Percentiles rank a stretch among this genome's conserved stretches.
Evolutionary conservation across 2,113 vertebrate species (phyloP).

Genomic region (Pangasianodon hypophthalmus): DNA sequence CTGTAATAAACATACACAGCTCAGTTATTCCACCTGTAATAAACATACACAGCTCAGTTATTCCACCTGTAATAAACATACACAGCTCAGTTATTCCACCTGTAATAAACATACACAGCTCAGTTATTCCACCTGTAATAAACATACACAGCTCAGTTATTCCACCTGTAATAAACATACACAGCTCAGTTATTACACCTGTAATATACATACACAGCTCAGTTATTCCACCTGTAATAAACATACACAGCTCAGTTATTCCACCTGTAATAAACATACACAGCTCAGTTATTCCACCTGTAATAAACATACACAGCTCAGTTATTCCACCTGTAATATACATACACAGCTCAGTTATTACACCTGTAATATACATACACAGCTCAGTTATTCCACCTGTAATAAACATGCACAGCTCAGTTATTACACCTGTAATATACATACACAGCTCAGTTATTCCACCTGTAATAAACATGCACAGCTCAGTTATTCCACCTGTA

Average conservation of each 20-base stretch:
- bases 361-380: constrained; percentile 24
- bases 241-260: neutral
- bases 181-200: constrained; percentile 27
- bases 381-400: too few species aligned
- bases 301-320: neutral
- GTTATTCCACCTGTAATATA: neutral
- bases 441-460: neutral
- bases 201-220: neutral
- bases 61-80: neutral
- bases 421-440: constrained; percentile 31
- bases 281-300: constrained; percentile 29
- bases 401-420: too few species aligned
- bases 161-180: too few species aligned
- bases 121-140: constrained; percentile 34
- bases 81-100: neutral
- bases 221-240: neutral
- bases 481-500: constrained; percentile 32
- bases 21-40: neutral
- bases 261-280: constrained; percentile 27
- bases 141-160: neutral
- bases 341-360: neutral
- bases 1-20: neutral
- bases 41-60: neutral
- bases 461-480: neutral
- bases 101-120: neutral